Evolutionary conservation across 2,888 invertebrate species (phyloP).

Genomic region (Dexiosoma caninum): DNA sequence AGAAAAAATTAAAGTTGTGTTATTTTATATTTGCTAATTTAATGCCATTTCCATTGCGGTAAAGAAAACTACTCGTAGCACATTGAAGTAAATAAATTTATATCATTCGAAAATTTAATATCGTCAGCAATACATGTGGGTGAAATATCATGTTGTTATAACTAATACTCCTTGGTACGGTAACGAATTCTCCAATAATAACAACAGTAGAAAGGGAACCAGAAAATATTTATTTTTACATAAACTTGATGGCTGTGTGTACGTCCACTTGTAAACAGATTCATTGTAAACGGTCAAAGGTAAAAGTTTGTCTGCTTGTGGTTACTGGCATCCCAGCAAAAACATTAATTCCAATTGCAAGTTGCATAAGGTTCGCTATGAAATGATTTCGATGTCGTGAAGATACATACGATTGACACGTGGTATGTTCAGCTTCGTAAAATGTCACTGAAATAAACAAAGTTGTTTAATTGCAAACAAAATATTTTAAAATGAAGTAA

Average conservation of each 20-base stretch:
- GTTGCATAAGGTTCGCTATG: too few species aligned
- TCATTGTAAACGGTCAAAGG: neutral
- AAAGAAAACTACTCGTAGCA: neutral
- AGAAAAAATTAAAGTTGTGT: neutral
- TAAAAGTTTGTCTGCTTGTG: neutral
- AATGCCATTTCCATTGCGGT: neutral
- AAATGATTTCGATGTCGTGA: neutral
- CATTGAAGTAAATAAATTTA: neutral
- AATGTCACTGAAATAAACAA: neutral
- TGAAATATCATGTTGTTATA: constrained; percentile 28
- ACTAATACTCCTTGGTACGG: constrained; percentile 46
- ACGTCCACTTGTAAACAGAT: neutral
- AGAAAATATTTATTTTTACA: constrained; percentile 11
- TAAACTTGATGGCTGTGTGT: neutral
- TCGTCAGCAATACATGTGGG: constrained; percentile 13
- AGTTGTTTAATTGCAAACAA: neutral
- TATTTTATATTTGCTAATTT: neutral
- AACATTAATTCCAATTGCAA: neutral
- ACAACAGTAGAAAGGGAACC: neutral
- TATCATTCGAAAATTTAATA: constrained; percentile 37
- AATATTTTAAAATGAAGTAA: too few species aligned
- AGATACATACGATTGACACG: too few species aligned
- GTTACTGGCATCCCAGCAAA: neutral
- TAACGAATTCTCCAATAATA: constrained; percentile 33
- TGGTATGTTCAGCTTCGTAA: too few species aligned